Percentiles rank a stretch among this genome's conserved stretches.
phyloP scores from a whole-genome alignment of 2,888 invertebrate species.

The Hypomecis punctinalis region DNA sequence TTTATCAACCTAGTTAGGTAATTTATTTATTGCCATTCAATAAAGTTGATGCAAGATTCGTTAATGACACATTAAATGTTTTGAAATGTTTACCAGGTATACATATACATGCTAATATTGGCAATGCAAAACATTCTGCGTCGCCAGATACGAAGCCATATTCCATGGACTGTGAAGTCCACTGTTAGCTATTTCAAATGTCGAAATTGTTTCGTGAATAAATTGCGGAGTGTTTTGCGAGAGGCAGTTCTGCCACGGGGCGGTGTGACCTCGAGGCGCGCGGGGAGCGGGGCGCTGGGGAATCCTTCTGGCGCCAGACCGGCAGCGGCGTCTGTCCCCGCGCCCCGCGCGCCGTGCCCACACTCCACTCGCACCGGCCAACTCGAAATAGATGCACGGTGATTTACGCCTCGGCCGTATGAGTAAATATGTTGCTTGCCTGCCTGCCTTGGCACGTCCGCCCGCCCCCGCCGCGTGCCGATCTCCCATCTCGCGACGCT shows the following conservation, averaged over 20 bases:
- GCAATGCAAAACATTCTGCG: slow-evolving; percentile 26
- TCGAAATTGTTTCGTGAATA: slow-evolving; percentile 47
- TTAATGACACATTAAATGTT: background rate
- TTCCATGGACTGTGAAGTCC: slow-evolving; percentile 29
- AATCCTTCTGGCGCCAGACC: slow-evolving; percentile 86
- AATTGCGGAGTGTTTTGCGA: slow-evolving; percentile 53
- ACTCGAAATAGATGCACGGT: slow-evolving; percentile 83
- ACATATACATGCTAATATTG: slow-evolving; percentile 8
- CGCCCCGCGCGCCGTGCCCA: slow-evolving; percentile 63
- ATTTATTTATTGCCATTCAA: background rate
- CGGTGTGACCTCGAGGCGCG: slow-evolving; percentile 66
- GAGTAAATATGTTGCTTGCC: slow-evolving; percentile 81
- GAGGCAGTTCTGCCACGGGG: slow-evolving; percentile 58
- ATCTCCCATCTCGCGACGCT: slow-evolving; percentile 51
- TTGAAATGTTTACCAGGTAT: slow-evolving; percentile 6
- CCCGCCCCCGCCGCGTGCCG: slow-evolving; percentile 72
- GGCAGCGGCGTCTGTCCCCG: slow-evolving; percentile 78
- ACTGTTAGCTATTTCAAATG: slow-evolving; percentile 37
- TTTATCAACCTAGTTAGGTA: background rate
- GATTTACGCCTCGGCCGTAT: slow-evolving; percentile 83
- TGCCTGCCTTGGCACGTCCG: slow-evolving; percentile 83
- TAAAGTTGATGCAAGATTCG: background rate
- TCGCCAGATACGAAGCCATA: slow-evolving; percentile 18
- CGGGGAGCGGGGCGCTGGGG: slow-evolving; percentile 79
- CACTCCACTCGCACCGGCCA: slow-evolving; percentile 64